These are phyloP conservation scores for Xylocopa sonorina DNA, from an alignment of 1,140 invertebrate genomes.

Conservation along the genomic window DNA sequence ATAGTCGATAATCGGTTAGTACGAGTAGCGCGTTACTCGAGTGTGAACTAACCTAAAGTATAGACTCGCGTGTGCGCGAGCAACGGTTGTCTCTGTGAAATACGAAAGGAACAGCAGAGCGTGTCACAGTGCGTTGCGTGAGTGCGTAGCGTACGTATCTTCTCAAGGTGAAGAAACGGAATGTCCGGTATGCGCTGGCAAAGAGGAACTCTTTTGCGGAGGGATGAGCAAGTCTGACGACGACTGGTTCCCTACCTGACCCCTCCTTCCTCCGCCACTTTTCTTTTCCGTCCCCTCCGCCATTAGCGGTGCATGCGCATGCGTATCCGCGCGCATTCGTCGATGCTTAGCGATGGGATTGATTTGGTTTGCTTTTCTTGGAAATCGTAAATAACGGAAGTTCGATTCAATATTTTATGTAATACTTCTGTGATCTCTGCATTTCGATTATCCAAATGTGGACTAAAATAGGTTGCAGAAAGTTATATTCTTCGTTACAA, in stretches of 20 bases:
- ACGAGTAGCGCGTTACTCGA: not conserved
- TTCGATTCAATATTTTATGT: not conserved
- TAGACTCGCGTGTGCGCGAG: too few species aligned
- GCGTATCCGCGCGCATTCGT: constrained; percentile 33
- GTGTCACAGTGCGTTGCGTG: constrained; percentile 32
- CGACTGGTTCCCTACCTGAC: constrained; percentile 59
- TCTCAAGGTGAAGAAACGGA: constrained; percentile 70
- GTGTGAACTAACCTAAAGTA: not conserved
- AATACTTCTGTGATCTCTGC: not conserved
- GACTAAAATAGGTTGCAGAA: not conserved
- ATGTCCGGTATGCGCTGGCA: constrained; percentile 67
- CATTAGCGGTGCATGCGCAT: constrained; percentile 47
- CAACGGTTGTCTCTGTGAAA: not conserved
- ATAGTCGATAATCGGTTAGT: not conserved
- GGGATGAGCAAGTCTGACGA: constrained; percentile 47
- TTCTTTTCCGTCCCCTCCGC: constrained; percentile 30
- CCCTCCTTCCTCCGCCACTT: constrained; percentile 2
- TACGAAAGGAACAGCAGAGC: constrained; percentile 20
- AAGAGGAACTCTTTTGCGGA: constrained; percentile 58
- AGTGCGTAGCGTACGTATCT: constrained; percentile 51
- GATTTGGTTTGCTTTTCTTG: not conserved
- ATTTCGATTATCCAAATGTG: not conserved
- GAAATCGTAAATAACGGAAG: not conserved
- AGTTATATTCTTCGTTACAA: too few species aligned
- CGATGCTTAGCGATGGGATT: constrained; percentile 21